A percentile compares a stretch with the other conserved stretches of the same genome.
Evolutionary conservation across 2,113 vertebrate species (phyloP).

Genomic region (Scophthalmus maximus): DNA sequence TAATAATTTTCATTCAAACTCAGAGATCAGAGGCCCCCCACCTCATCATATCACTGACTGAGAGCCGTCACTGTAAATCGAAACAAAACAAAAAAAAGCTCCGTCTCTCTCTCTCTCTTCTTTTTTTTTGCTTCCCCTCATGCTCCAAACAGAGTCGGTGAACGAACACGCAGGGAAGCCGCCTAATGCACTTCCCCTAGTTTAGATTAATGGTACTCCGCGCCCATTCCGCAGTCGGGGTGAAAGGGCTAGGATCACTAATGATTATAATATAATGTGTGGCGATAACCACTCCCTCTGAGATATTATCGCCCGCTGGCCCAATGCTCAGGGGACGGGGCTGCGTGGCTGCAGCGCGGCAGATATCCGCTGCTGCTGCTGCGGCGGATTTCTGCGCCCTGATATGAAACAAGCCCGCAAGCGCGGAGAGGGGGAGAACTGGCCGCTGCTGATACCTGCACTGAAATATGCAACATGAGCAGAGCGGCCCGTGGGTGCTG

Average conservation of each 20-base stretch:
- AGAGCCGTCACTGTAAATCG: not conserved
- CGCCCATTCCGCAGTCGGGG: conserved; percentile 82
- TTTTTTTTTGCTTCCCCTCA: not conserved
- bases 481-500: not conserved
- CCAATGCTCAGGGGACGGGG: conserved; percentile 81
- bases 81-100: not conserved
- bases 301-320: conserved; percentile 84
- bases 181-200: conserved; percentile 64
- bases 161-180: conserved; percentile 59
- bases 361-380: too few species aligned
- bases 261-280: conserved; percentile 87
- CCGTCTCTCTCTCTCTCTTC: not conserved
- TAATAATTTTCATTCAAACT: not conserved
- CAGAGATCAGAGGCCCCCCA: not conserved
- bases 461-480: conserved; percentile 42
- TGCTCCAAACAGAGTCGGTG: conserved; percentile 14
- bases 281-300: conserved; percentile 85
- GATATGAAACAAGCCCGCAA: conserved; percentile 49
- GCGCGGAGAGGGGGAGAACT: conserved; percentile 51
- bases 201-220: conserved; percentile 82
- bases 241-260: conserved; percentile 85
- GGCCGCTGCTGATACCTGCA: conserved; percentile 74
- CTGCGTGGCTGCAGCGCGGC: too few species aligned
- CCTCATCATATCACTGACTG: not conserved
- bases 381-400: conserved; percentile 64